Base-by-base conservation (phyloP, 2,888 invertebrate species). In the Drymonia ruficornis region DNA sequence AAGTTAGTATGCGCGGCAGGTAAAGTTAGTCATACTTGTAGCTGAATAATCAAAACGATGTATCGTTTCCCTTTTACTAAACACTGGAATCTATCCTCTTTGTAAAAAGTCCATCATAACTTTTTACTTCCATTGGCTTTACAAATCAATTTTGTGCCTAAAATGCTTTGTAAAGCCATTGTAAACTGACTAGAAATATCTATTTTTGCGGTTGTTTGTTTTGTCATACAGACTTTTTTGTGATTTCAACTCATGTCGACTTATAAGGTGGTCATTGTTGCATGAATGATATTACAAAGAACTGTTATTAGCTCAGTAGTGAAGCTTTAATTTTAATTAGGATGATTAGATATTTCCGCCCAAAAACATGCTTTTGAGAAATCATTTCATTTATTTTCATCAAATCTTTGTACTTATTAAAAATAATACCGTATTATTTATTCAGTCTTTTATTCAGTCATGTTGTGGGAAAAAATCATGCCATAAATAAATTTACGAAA, bases 301-400 rank as follows among this genome's bases (percentile, higher is more conserved):
- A 70, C 71, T 78, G 71, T 83, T 82, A 86, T 83, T 85, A 85
- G 68, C 65, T 73, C 56, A 63, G 54, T 70, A 56, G 43, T 43
- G 43, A 19, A 45, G n/a, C 53, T 72, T 75, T 68, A 76, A 66
- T 80, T 83, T 76, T 84, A 87, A 87, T 86, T 82, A 84, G 73
- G 67, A 75, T 80, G 72, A 84, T 84, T 81, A 80, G 81, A 83
- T 77, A 75, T 85, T 86, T 87, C 87, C 86, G 80, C 71, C 66
- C 62, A 59, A 56, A 67, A 78, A 80, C 71, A 74, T 52, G 59
- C 58, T 61, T 59, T 66, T 64, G 61, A 65, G 67, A 77, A 78
- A 60, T 59, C 54, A 74, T 58, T 68, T 67, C 63, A 64, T 67
- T 61, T 67, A 70, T 59, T 61, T 61, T 55, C 31, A 34, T 47